phyloP scores from a whole-genome alignment of 2,888 invertebrate genomes.

The Drosophila meridiana region DNA sequence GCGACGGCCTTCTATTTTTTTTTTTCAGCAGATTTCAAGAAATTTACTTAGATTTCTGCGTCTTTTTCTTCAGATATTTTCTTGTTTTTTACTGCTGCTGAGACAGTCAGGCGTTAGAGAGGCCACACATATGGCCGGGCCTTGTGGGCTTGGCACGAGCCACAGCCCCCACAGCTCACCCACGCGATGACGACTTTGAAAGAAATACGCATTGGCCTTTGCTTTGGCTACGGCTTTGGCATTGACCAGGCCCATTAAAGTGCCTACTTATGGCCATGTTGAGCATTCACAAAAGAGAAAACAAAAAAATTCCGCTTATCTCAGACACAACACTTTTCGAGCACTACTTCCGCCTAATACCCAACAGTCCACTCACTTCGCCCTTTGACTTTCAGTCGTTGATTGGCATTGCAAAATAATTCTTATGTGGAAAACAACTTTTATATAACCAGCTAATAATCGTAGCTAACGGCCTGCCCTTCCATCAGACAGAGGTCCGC shows the following conservation, averaged over 20 bases:
- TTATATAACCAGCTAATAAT: background rate
- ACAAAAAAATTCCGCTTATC: slow-evolving; percentile 9
- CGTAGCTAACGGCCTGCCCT: background rate
- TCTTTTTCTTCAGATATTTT: slow-evolving; percentile 1
- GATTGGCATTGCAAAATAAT: slow-evolving; percentile 12
- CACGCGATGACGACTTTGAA: slow-evolving; percentile 67
- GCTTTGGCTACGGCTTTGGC: slow-evolving; percentile 50
- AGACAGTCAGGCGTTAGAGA: slow-evolving; percentile 59
- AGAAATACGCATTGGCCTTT: slow-evolving; percentile 68
- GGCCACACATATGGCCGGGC: slow-evolving; percentile 43
- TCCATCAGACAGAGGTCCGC: background rate
- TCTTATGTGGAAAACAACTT: background rate
- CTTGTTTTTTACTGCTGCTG: slow-evolving; percentile 29
- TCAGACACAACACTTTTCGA: slow-evolving; percentile 6
- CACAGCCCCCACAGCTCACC: slow-evolving; percentile 30
- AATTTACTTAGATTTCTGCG: slow-evolving; percentile 53
- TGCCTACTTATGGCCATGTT: slow-evolving; percentile 54
- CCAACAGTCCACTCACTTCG: slow-evolving; percentile 47
- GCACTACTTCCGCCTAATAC: slow-evolving; percentile 39
- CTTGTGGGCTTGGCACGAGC: slow-evolving; percentile 36
- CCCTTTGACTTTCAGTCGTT: slow-evolving; percentile 17
- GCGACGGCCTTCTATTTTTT: slow-evolving; percentile 31
- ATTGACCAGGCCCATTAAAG: slow-evolving; percentile 67
- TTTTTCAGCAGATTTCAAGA: slow-evolving; percentile 60
- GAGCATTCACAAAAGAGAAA: slow-evolving; percentile 24